These are phyloP conservation scores for Drosophila leontia DNA, from an alignment of 1,140 invertebrate species.

Conservation along the genomic window DNA sequence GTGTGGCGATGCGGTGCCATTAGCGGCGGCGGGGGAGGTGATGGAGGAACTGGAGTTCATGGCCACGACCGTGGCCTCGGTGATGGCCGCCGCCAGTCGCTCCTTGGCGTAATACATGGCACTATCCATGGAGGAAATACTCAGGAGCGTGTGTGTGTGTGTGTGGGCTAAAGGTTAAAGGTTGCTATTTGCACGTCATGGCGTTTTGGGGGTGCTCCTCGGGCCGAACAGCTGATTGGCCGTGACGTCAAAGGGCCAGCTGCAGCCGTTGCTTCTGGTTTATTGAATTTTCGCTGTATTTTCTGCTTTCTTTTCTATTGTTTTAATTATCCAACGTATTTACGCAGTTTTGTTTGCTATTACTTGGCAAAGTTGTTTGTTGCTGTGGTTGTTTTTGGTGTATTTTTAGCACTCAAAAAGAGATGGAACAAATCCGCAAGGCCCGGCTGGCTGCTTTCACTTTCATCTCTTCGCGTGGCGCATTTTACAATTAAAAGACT, in stretches of 20 bases:
- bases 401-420: conserved; percentile 48
- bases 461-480: conserved; percentile 9
- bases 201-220: conserved; percentile 10
- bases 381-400: conserved; percentile 13
- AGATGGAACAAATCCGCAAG: conserved; percentile 2
- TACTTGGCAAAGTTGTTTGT: conserved; percentile 15
- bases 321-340: conserved; percentile 40
- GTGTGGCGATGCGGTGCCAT: conserved; percentile 30
- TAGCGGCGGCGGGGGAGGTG: conserved; percentile 13
- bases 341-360: conserved; percentile 56
- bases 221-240: conserved; percentile 40
- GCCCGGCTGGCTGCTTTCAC: conserved; percentile 12
- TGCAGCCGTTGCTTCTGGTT: conserved; percentile 19
- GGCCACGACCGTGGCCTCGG: conserved; percentile 35
- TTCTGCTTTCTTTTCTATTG: conserved; percentile 17
- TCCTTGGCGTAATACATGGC: conserved; percentile 70
- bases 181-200: conserved; percentile 22
- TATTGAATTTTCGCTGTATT: conserved; percentile 63
- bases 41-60: conserved; percentile 22
- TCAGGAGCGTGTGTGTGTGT: not conserved
- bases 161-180: conserved; percentile 3
- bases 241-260: conserved; percentile 62
- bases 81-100: conserved; percentile 23
- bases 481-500: not conserved
- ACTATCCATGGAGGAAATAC: conserved; percentile 65